phyloP scores from a whole-genome alignment of 2,113 vertebrate species.

The Mus pahari region DNA sequence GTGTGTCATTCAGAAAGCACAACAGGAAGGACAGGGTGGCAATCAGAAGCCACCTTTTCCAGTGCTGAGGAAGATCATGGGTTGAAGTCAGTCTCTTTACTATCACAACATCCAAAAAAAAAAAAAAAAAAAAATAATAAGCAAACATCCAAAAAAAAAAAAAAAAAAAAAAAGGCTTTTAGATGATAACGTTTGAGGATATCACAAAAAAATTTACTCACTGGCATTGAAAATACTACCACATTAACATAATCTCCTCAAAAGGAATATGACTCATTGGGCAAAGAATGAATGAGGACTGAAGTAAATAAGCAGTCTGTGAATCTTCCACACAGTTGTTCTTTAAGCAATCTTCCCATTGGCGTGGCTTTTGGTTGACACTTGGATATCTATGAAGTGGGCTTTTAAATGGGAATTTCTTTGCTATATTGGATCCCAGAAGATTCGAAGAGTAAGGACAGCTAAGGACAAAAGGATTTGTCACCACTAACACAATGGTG shows the following conservation, averaged over 20 bases:
- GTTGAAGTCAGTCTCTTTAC: not conserved
- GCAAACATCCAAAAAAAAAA: not conserved
- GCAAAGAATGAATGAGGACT: not conserved
- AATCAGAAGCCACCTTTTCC: not conserved
- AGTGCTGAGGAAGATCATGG: not conserved
- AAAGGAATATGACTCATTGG: not conserved
- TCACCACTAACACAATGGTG: not conserved
- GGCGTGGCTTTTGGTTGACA: not conserved
- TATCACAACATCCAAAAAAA: not conserved
- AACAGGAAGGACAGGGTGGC: not conserved
- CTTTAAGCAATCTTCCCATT: not conserved
- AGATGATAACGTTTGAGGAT: constrained; percentile 18
- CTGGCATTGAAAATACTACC: constrained; percentile 24
- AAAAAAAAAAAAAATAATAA: no score
- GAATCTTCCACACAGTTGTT: not conserved
- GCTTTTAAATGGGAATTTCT: constrained; percentile 24
- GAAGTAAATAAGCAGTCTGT: constrained; percentile 17
- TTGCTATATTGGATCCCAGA: not conserved
- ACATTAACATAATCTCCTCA: constrained; percentile 6
- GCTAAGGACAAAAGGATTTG: not conserved
- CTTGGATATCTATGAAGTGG: not conserved
- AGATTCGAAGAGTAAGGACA: not conserved
- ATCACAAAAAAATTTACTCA: not conserved
- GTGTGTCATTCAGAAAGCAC: not conserved
- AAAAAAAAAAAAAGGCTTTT: not conserved